Evolutionary conservation across 2,113 vertebrate genomes (phyloP), one percentile per base, ranked within the genome.

Genomic region (Sinocyclocheilus rhinocerous): DNA sequence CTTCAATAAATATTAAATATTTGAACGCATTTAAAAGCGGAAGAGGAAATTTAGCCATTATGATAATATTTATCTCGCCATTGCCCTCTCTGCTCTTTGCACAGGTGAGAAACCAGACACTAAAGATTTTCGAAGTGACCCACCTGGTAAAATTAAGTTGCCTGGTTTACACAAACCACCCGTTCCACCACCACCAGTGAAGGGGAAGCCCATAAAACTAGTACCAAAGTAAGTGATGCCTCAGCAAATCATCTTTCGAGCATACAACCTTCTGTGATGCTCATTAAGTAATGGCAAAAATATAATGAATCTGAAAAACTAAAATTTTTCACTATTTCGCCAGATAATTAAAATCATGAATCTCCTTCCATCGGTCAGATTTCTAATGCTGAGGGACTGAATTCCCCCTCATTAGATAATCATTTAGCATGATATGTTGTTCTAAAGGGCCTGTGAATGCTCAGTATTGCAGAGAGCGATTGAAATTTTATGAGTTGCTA

Each of bases 61-160:
- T 29, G 6, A 36, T 83, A 3, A 45, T 33, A 33, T 72, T 67
- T 50, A 48, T 76, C 26, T 36, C 26, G 24, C 16, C 6, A n/a
- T 59, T 11, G 13, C 20, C 2, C 20, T 20, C 16, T 81, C 13
- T 57, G 2, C 18, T 84, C 77, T 33, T 29, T 89, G 87, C 52
- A 20, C 85, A 96, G 95, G 93, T 84, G 94, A 93, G 5, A 95
- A 95, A 90, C 70, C 90, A 29, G 93, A 95, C 61, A 1, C 29
- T 5, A 95, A 94, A 84, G 93, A 95, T 81, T 77, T 94, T 69
- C 91, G 93, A 89, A 93, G 89, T 73, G 92, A 94, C 73, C 92
- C 92, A 77, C 93, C 94, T 24, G 88, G 85, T 89, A 95, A 94
- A 92, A 88, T 95, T 82, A 95, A 94, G 90, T 86, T 95, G 52